phyloP scores from a whole-genome alignment of 2,888 invertebrate genomes.

The Neria commutata region DNA sequence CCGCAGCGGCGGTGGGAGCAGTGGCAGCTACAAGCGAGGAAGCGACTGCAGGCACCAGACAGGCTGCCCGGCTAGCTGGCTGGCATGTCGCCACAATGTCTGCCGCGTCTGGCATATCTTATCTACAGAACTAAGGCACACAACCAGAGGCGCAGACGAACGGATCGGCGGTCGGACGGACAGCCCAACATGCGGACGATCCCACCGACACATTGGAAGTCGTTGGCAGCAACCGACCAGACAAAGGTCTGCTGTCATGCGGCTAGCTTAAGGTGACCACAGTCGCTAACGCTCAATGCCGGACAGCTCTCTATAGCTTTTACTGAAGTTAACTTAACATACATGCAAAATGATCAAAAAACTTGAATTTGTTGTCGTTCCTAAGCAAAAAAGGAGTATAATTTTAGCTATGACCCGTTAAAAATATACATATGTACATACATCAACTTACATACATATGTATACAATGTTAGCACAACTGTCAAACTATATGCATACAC shows the following conservation, averaged over 20 bases:
- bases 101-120: conserved; percentile 58
- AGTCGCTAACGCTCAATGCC: neutral
- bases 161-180: neutral
- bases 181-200: conserved; percentile 4
- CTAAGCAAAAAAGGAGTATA: no score
- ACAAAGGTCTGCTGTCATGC: neutral
- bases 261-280: neutral
- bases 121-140: conserved; percentile 39
- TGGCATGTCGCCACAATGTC: conserved; percentile 57
- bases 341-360: no score
- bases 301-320: no score
- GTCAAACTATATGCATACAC: no score
- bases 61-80: conserved; percentile 16
- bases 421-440: no score
- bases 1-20: neutral
- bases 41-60: conserved; percentile 12
- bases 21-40: conserved; percentile 2
- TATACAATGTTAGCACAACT: no score
- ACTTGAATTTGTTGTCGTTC: no score
- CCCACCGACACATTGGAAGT: conserved; percentile 19
- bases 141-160: no score
- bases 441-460: no score
- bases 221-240: conserved; percentile 17
- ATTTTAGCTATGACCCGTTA: no score
- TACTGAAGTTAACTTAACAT: no score